phyloP scores from a whole-genome alignment of 2,113 vertebrate genomes.

The Macroglossus sobrinus region DNA sequence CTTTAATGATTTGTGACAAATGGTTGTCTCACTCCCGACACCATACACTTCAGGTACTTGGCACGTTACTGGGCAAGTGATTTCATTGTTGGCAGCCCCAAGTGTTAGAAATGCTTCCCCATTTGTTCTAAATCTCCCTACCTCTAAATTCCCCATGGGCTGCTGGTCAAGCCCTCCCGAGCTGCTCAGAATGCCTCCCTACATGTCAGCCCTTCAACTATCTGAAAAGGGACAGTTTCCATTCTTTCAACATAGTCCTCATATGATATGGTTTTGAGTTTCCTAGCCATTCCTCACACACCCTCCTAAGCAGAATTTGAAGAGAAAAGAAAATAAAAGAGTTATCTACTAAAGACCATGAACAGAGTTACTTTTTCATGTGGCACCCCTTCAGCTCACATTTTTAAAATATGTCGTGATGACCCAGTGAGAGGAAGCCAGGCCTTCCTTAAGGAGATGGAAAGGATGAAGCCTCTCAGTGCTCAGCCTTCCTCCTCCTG shows the following conservation, averaged over 20 bases:
- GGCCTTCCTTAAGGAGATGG: not conserved
- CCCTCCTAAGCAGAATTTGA: not conserved
- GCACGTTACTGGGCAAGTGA: not conserved
- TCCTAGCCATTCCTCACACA: not conserved
- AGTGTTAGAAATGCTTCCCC: not conserved
- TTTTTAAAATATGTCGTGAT: not conserved
- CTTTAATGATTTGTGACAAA: not conserved
- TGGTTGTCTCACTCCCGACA: fast-evolving
- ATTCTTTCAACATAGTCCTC: not conserved
- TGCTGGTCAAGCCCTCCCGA: not conserved
- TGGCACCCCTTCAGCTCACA: not conserved
- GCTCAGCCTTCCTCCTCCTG: not conserved
- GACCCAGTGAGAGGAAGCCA: too few relatives aligned
- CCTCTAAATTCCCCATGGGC: not conserved
- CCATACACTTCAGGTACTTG: too few relatives aligned
- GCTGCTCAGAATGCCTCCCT: not conserved
- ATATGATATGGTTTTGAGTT: not conserved
- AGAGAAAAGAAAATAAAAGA: not conserved
- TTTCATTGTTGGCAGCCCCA: not conserved
- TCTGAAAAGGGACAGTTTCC: not conserved
- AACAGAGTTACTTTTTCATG: not conserved
- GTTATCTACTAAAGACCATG: not conserved
- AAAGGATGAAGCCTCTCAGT: fast-evolving
- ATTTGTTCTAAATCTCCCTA: not conserved
- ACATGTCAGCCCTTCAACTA: not conserved